phyloP scores from a whole-genome alignment of 2,888 invertebrate species.

The Aphidius colemani region DNA sequence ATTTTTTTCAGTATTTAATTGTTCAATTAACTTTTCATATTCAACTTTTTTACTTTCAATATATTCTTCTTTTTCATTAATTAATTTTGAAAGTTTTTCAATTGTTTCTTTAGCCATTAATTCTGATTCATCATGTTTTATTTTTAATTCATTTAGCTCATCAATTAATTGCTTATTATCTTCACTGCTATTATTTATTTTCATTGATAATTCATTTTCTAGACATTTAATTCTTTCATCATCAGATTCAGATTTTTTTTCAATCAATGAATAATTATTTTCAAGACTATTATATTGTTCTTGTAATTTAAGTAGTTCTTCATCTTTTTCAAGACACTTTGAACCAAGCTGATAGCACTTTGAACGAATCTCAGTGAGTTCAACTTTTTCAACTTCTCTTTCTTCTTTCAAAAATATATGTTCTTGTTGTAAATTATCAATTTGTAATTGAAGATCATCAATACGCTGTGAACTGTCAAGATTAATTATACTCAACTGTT shows the following conservation, averaged over 20 bases:
- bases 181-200: too few species aligned
- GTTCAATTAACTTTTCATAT: conserved; percentile 33
- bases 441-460: conserved; percentile 52
- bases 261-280: conserved; percentile 46
- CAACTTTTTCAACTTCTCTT: conserved; percentile 23
- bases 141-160: conserved; percentile 44
- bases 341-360: conserved; percentile 23
- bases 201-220: too few species aligned
- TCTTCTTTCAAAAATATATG: conserved; percentile 43
- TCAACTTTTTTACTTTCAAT: conserved; percentile 40
- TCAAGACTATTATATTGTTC: conserved; percentile 44
- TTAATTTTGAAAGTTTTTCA: conserved; percentile 52
- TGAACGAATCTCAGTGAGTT: conserved; percentile 22
- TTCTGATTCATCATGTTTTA: conserved; percentile 47
- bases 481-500: conserved; percentile 48
- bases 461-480: conserved; percentile 51
- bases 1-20: conserved; percentile 66
- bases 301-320: conserved; percentile 23
- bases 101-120: conserved; percentile 53
- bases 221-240: too few species aligned
- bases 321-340: conserved; percentile 23
- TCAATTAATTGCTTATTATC: too few species aligned
- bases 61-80: conserved; percentile 59
- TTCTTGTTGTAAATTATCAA: conserved; percentile 49
- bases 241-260: conserved; percentile 34